Percentiles rank a stretch among this genome's conserved stretches.
phyloP scores from a whole-genome alignment of 1,140 invertebrate genomes.

The Danaus plexippus region DNA sequence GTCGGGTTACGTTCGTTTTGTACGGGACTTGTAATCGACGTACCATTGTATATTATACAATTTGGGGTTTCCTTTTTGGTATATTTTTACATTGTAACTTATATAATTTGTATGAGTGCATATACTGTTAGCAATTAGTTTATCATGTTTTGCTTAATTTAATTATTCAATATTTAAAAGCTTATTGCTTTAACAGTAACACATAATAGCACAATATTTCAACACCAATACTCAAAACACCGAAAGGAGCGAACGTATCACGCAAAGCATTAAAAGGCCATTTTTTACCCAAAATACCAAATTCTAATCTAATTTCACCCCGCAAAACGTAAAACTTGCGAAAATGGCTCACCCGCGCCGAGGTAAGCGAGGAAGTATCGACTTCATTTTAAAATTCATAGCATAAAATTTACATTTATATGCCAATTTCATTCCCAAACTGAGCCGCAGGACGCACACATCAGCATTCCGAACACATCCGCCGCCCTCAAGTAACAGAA shows the following conservation, averaged over 20 bases:
- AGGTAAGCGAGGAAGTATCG: conserved; percentile 62
- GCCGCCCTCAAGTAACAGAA: conserved; percentile 55
- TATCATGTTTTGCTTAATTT: no score
- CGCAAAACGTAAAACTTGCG: conserved; percentile 49
- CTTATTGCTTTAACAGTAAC: no score
- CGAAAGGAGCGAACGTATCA: conserved; percentile 8
- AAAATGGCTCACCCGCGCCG: conserved; percentile 42
- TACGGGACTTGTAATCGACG: conserved; percentile 8
- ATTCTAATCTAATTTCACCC: conserved; percentile 66
- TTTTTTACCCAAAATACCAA: conserved; percentile 50
- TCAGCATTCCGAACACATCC: conserved; percentile 63
- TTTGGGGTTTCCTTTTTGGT: no score
- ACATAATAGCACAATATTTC: no score
- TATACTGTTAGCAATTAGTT: no score
- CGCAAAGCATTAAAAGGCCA: conserved; percentile 46
- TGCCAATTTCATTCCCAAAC: conserved; percentile 71
- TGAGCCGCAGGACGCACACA: conserved; percentile 64
- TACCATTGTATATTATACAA: no score
- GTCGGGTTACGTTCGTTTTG: conserved; percentile 13
- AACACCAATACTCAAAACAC: no score
- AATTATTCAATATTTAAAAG: no score
- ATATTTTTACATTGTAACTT: no score
- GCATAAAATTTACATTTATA: conserved; percentile 73
- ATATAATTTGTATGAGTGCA: no score
- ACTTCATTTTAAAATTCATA: conserved; percentile 72